Base-by-base conservation (phyloP, 2,888 invertebrate genomes). In the Dynastes hyllus region DNA sequence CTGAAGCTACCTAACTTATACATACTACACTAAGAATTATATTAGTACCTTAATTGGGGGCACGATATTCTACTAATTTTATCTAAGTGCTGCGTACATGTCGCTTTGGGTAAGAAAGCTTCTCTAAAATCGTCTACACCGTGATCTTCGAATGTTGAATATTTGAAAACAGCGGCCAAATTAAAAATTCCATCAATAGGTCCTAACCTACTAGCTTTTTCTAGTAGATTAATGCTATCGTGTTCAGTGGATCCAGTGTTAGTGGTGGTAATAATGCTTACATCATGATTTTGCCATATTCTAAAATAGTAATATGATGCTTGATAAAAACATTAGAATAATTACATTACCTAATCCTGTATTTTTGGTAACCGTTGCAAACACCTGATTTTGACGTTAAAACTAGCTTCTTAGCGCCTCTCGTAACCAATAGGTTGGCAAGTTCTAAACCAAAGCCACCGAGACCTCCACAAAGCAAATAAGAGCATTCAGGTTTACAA, bases 131-230 rank as follows among this genome's bases (percentile, higher is more conserved):
- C 91, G 75, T 94, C 93, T 2, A 89, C 88, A 0, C 92, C 93
- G 88, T 96, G 96, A 86, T 96, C 96, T 84, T 93, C 93, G 87
- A 97, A 92, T 65, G 96, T 89, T 0, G 92, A 92, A 86, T 97
- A 97, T 80, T 92, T 92, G 8, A 97, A 88, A 1, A 93, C 92
- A 84, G 97, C 96, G 2, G 98, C 98, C 80, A 98, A 90, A 87
- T 98, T 97, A 90, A 97, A 98, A 73, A 98, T 94, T 29, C 94
- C 97, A 40, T 94, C 94, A n/a, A 98, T 92, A 1, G 92, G 92
- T 0, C 94, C 96, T 82, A 95, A 86, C 0, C 90, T 82, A 45
- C 89, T 88, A 0, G 95, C 93, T 85, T 92, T 91, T 73, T 91
- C 89, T 0, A 98, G 86, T 82, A 97, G 91, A 13, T 90, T 86